These are phyloP conservation scores for Nasonia oneida DNA, from an alignment of 2,888 invertebrate species.

Conservation along the genomic window DNA sequence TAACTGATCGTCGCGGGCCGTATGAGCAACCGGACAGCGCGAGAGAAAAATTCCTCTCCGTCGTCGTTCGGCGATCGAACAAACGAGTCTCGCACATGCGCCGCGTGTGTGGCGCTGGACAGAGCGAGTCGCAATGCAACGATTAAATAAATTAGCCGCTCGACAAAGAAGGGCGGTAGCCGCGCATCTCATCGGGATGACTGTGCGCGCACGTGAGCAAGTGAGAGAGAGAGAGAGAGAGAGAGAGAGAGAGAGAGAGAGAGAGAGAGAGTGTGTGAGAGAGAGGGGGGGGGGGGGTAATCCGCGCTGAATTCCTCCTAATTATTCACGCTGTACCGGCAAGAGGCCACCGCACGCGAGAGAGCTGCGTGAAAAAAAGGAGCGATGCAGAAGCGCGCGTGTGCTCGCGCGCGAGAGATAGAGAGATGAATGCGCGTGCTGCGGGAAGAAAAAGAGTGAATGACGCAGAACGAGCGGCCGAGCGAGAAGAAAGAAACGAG, in stretches of 20 bases:
- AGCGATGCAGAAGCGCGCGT: background rate
- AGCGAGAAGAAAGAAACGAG: conserved; percentile 43
- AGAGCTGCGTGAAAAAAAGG: background rate
- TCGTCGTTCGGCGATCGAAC: background rate
- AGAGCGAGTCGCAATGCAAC: conserved; percentile 68
- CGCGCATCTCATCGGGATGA: background rate
- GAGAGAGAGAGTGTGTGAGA: no score
- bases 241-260: no score
- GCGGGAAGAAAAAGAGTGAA: background rate
- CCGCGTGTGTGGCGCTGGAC: background rate
- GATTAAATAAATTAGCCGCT: conserved; percentile 78
- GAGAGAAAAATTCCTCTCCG: no score
- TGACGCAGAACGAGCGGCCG: conserved; percentile 32
- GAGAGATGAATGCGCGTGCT: background rate
- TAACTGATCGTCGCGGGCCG: no score
- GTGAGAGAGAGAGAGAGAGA: no score
- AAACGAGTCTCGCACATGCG: background rate
- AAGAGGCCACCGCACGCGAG: conserved; percentile 48
- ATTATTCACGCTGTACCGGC: conserved; percentile 78
- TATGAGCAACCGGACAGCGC: background rate
- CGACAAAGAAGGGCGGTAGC: conserved; percentile 55
- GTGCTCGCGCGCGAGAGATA: background rate
- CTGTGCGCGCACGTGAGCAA: background rate
- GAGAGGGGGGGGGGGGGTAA: conserved; percentile 56
- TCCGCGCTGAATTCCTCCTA: conserved; percentile 78